phyloP scores from a whole-genome alignment of 2,888 invertebrate genomes.

The Xylophagus ater region DNA sequence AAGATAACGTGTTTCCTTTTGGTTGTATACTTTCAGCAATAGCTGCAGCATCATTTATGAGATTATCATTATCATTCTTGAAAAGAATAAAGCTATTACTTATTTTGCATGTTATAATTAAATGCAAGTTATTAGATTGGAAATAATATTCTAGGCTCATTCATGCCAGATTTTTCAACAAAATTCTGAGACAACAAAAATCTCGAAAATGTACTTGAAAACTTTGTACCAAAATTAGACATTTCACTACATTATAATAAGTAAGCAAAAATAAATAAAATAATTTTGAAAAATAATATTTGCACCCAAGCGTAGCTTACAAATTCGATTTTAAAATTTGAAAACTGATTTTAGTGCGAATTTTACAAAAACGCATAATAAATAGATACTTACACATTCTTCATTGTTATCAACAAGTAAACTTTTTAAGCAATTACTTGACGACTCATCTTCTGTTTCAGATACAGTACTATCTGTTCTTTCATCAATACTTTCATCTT shows the following conservation, averaged over 20 bases:
- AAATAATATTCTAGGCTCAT: neutral
- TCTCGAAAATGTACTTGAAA: slow-evolving; percentile 3
- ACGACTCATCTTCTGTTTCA: slow-evolving; percentile 27
- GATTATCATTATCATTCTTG: slow-evolving; percentile 45
- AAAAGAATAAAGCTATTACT: neutral
- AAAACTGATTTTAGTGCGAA: slow-evolving; percentile 15
- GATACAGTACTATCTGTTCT: too few species aligned
- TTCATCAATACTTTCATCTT: slow-evolving; percentile 29
- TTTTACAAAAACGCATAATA: neutral
- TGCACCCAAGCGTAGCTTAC: slow-evolving; percentile 16
- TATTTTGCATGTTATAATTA: too few species aligned
- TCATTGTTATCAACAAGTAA: slow-evolving; percentile 43
- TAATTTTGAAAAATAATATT: neutral
- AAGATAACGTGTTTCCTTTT: slow-evolving; percentile 92
- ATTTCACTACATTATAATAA: neutral
- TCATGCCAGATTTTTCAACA: too few species aligned
- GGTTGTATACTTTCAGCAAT: slow-evolving; percentile 95
- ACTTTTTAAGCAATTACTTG: slow-evolving; percentile 46
- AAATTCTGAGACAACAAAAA: neutral
- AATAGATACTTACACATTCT: slow-evolving; percentile 13
- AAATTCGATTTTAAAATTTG: neutral
- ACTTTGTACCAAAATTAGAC: neutral
- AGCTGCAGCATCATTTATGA: slow-evolving; percentile 86
- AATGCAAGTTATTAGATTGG: too few species aligned
- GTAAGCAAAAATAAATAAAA: neutral